These are phyloP conservation scores for Meta bourneti DNA, from an alignment of 2,888 invertebrate species.

Conservation along the genomic window DNA sequence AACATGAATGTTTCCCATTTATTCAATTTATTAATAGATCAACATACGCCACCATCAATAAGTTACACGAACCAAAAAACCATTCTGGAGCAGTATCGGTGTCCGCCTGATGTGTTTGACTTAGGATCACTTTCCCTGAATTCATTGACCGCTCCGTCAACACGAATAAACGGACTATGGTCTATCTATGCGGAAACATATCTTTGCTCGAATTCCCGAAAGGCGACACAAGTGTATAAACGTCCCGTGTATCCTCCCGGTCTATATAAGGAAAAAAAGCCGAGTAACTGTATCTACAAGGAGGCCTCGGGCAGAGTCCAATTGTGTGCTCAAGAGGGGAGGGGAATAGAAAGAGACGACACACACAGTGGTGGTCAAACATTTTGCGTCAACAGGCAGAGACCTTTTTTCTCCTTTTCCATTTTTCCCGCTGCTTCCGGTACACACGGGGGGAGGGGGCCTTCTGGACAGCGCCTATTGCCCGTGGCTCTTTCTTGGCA, in stretches of 20 bases:
- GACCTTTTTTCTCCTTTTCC: slow-evolving; percentile 45
- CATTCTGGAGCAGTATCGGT: not conserved
- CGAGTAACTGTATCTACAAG: slow-evolving; percentile 68
- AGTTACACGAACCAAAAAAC: not conserved
- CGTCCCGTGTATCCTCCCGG: slow-evolving; percentile 24
- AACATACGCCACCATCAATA: not conserved
- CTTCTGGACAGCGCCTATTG: slow-evolving; percentile 38
- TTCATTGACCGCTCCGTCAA: slow-evolving; percentile 20
- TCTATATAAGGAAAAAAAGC: slow-evolving; percentile 22
- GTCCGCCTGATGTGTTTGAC: slow-evolving; percentile 18
- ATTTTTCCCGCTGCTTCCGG: slow-evolving; percentile 30
- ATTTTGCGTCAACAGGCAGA: slow-evolving; percentile 70
- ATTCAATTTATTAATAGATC: not conserved
- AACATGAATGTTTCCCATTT: not conserved
- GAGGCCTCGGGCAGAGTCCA: slow-evolving; percentile 44
- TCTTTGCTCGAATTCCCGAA: slow-evolving; percentile 41
- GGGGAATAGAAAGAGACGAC: slow-evolving; percentile 68
- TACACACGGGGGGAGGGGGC: slow-evolving; percentile 21
- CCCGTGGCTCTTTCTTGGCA: slow-evolving; percentile 17
- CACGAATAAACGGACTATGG: slow-evolving; percentile 34
- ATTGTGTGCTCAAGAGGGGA: slow-evolving; percentile 73
- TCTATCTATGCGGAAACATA: slow-evolving; percentile 25
- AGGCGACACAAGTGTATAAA: slow-evolving; percentile 45
- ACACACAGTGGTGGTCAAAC: slow-evolving; percentile 67
- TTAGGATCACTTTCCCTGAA: slow-evolving; percentile 21